Conservation (phyloP, 2,113 vertebrate species). For the Tapirus terrestris region DNA sequence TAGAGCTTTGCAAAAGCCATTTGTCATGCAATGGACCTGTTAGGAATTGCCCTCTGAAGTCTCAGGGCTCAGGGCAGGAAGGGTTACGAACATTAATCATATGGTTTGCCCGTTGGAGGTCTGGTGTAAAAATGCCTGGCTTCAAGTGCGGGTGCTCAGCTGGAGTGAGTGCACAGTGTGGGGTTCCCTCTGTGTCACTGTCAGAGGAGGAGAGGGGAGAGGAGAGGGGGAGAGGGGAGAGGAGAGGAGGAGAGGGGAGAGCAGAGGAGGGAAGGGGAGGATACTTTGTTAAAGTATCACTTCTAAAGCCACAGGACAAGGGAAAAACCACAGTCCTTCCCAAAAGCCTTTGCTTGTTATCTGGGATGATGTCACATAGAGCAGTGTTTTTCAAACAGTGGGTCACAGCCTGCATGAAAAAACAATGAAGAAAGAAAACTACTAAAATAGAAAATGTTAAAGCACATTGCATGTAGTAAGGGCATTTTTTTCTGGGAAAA, state of each 20-base stretch:
- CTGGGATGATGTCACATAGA: background rate
- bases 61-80: background rate
- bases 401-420: background rate
- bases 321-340: background rate
- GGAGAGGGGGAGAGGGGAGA: background rate
- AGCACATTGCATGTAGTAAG: background rate
- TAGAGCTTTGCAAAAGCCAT: constrained; percentile 56
- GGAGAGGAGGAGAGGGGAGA: no score
- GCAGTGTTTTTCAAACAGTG: background rate
- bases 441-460: background rate
- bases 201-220: background rate
- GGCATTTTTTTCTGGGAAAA: background rate
- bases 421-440: background rate
- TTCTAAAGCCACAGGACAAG: background rate
- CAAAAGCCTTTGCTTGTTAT: background rate
- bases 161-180: background rate
- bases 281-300: background rate
- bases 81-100: background rate
- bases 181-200: background rate
- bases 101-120: background rate
- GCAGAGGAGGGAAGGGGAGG: background rate
- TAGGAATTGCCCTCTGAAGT: background rate
- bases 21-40: background rate
- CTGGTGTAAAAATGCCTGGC: background rate
- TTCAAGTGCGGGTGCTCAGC: no score